A percentile compares a stretch with the other conserved stretches of the same genome.
phyloP scores from a whole-genome alignment of 2,797 vertebrate species.

The Gambelia wislizenii region DNA sequence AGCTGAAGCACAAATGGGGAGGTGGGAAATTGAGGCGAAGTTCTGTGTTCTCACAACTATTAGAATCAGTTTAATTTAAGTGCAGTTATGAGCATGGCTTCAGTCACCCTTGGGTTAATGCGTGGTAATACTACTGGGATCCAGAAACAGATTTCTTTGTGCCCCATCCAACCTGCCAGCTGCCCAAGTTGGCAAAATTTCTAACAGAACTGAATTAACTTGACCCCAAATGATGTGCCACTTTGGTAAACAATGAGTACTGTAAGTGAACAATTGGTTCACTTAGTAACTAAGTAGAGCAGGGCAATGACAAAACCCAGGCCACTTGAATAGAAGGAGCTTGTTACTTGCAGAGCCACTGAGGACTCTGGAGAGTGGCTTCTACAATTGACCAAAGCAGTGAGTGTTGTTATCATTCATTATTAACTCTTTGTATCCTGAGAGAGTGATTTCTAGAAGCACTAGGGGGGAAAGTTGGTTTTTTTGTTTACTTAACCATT shows the following conservation, averaged over 20 bases:
- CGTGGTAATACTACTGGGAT: neutral
- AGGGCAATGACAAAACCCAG: slow-evolving; percentile 35
- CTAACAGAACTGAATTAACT: slow-evolving; percentile 27
- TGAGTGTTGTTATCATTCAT: neutral
- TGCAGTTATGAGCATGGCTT: neutral
- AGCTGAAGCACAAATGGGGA: neutral
- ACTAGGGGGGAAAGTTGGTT: neutral
- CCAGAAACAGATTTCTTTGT: neutral
- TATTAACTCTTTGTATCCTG: slow-evolving; percentile 29
- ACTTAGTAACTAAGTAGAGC: slow-evolving; percentile 44
- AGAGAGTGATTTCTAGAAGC: neutral
- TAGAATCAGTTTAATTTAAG: neutral
- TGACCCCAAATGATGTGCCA: slow-evolving; percentile 5
- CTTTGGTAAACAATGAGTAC: slow-evolving; percentile 20
- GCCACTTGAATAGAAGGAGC: neutral
- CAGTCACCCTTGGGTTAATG: neutral
- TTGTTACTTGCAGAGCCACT: slow-evolving; percentile 26
- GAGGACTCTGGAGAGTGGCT: slow-evolving; percentile 28
- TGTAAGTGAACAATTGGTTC: slow-evolving; percentile 20
- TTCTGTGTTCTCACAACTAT: neutral
- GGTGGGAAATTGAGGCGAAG: neutral
- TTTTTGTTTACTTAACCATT: slow-evolving; percentile 49
- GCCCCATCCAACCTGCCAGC: neutral
- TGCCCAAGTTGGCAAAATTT: slow-evolving; percentile 9
- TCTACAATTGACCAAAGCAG: neutral